Evolutionary conservation across 2,113 vertebrate species (phyloP).

Genomic region (Mionectes macconnelli): DNA sequence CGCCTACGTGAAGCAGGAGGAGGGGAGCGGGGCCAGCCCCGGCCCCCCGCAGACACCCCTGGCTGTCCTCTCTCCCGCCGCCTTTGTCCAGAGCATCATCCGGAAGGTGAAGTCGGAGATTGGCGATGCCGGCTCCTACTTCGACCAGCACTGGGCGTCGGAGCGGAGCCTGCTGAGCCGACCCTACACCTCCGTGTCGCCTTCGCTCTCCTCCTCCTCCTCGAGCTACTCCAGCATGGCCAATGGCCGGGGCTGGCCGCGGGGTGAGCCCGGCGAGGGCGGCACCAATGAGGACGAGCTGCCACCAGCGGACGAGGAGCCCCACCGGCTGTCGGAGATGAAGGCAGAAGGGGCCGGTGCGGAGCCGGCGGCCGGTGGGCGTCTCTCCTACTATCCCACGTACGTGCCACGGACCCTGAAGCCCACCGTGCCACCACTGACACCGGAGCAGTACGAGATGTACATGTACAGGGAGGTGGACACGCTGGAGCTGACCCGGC

Average conservation of each 20-base stretch:
- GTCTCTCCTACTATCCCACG: slow-evolving; percentile 86
- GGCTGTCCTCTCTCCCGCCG: slow-evolving; percentile 88
- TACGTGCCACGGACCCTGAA: slow-evolving; percentile 92
- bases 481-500: slow-evolving; percentile 92
- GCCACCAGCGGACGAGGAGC: slow-evolving; percentile 77
- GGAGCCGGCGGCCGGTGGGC: slow-evolving; percentile 64
- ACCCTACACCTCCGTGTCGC: slow-evolving; percentile 88
- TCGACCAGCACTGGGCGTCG: slow-evolving; percentile 94
- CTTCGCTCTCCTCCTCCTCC: slow-evolving; percentile 90
- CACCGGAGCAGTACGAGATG: slow-evolving; percentile 95
- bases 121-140: slow-evolving; percentile 89
- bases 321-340: slow-evolving; percentile 77
- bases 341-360: slow-evolving; percentile 79
- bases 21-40: slow-evolving; percentile 70
- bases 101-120: slow-evolving; percentile 97
- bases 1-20: slow-evolving; percentile 89
- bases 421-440: slow-evolving; percentile 93
- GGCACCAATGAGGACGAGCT: slow-evolving; percentile 82
- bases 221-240: slow-evolving; percentile 85
- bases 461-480: slow-evolving; percentile 99
- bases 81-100: slow-evolving; percentile 97
- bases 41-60: slow-evolving; percentile 78
- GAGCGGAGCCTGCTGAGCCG: slow-evolving; percentile 79
- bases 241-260: slow-evolving; percentile 79
- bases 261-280: slow-evolving; percentile 76